Conservation (phyloP, 2,888 invertebrate genomes). For the Aspidapion aeneum region DNA sequence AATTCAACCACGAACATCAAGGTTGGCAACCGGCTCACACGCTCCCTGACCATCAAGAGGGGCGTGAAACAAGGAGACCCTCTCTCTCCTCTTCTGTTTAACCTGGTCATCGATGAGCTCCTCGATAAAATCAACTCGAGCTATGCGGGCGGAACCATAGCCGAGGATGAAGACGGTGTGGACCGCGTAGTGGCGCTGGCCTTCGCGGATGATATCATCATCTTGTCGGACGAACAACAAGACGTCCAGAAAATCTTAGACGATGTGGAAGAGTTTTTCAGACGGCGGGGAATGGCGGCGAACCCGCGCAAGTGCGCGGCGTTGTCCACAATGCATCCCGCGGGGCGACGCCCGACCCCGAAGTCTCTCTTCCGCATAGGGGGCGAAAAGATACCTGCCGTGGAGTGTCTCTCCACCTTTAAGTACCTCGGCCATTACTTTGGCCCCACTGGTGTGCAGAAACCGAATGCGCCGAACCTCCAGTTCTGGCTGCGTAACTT, state of each 20-base stretch:
- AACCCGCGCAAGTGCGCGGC: conserved; percentile 24
- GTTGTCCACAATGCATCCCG: conserved; percentile 6
- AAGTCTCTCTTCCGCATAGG: conserved; percentile 6
- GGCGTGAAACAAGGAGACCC: conserved; percentile 41
- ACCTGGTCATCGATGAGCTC: conserved; percentile 34
- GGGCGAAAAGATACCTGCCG: conserved; percentile 3
- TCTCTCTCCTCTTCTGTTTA: conserved; percentile 35
- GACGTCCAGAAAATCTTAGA: conserved; percentile 14
- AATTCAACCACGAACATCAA: conserved; percentile 17
- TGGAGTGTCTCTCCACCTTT: conserved; percentile 10
- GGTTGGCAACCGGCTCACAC: conserved; percentile 5
- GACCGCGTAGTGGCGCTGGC: conserved; percentile 8
- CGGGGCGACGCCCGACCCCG: not conserved
- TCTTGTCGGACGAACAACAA: conserved; percentile 12
- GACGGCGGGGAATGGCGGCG: conserved; percentile 21
- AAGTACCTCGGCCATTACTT: conserved; percentile 27
- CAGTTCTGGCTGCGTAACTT: conserved; percentile 29
- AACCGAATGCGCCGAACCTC: conserved; percentile 19
- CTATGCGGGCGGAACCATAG: not conserved
- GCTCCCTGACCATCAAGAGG: conserved; percentile 25
- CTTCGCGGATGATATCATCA: conserved; percentile 29
- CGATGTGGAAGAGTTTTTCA: conserved; percentile 14
- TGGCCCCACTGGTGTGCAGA: conserved; percentile 16
- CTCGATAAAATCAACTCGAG: conserved; percentile 6
- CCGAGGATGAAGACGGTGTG: too few species aligned